Conservation (phyloP, 2,797 vertebrate genomes). For the Oreochromis grahami region DNA sequence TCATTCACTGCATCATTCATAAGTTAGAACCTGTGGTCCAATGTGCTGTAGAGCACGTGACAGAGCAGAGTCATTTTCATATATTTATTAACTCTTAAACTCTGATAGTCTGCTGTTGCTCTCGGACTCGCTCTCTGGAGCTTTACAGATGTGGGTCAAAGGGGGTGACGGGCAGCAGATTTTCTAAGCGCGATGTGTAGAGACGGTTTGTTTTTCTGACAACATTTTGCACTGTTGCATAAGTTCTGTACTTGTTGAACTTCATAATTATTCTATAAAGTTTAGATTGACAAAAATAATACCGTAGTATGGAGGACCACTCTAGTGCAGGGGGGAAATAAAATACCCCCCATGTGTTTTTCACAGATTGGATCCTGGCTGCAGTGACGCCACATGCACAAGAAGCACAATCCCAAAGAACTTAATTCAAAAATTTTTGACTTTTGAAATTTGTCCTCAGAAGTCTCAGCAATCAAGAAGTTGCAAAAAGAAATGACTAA, state of each 20-base stretch:
- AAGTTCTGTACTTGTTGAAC: neutral
- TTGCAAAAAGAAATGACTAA: neutral
- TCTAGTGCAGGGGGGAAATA: neutral
- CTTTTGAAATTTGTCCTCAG: neutral
- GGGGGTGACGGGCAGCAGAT: neutral
- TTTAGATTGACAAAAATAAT: neutral
- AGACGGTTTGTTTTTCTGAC: neutral
- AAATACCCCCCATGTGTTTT: neutral
- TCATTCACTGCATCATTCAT: neutral
- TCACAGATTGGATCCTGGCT: neutral
- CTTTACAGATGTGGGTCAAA: neutral
- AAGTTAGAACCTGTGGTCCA: neutral
- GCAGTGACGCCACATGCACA: neutral
- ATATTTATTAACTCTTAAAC: neutral
- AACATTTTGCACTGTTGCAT: neutral
- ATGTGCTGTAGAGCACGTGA: neutral
- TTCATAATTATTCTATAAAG: neutral
- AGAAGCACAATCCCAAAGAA: neutral
- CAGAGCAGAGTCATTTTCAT: neutral
- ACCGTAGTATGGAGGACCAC: accelerated
- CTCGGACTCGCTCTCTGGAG: accelerated
- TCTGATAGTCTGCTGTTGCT: accelerated
- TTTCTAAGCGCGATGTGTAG: neutral
- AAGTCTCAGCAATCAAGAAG: neutral
- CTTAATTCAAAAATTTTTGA: neutral